phyloP scores from a whole-genome alignment of 1,140 invertebrate species.

The Nilaparvata lugens region DNA sequence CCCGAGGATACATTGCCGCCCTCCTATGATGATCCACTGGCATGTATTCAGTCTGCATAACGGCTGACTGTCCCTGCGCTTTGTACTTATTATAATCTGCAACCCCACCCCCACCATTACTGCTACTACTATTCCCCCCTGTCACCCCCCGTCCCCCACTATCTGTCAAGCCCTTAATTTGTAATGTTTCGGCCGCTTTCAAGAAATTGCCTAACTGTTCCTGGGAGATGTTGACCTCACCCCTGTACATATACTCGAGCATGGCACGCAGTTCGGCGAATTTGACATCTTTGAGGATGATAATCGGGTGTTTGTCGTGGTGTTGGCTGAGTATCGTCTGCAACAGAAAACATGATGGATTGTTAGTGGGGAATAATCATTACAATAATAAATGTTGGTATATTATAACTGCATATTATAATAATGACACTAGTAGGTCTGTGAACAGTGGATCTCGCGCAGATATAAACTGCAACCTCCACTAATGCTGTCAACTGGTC shows the following conservation, averaged over 20 bases:
- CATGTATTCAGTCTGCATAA: neutral
- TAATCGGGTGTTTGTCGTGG: constrained; percentile 83
- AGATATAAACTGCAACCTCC: too few relatives aligned
- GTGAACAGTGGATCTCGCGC: too few relatives aligned
- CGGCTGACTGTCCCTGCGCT: neutral
- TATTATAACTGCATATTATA: too few relatives aligned
- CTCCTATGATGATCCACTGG: too few relatives aligned
- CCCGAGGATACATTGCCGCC: too few relatives aligned
- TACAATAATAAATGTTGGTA: too few relatives aligned
- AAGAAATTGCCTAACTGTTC: constrained; percentile 81
- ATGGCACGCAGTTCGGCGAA: constrained; percentile 83
- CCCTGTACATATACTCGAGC: constrained; percentile 91
- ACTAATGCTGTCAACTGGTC: too few relatives aligned
- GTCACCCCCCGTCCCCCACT: constrained; percentile 35
- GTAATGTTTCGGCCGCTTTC: constrained; percentile 81
- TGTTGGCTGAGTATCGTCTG: constrained; percentile 75
- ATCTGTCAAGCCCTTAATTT: constrained; percentile 86
- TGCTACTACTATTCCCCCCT: neutral
- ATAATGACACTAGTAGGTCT: too few relatives aligned
- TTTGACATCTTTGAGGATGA: constrained; percentile 85
- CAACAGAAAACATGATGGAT: constrained; percentile 31
- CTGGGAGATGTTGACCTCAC: constrained; percentile 88
- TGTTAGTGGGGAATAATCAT: too few relatives aligned
- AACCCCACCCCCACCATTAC: too few relatives aligned
- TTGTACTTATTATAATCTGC: neutral